Base-by-base conservation (phyloP, 1,140 invertebrate genomes). In the Helicoverpa zea region DNA sequence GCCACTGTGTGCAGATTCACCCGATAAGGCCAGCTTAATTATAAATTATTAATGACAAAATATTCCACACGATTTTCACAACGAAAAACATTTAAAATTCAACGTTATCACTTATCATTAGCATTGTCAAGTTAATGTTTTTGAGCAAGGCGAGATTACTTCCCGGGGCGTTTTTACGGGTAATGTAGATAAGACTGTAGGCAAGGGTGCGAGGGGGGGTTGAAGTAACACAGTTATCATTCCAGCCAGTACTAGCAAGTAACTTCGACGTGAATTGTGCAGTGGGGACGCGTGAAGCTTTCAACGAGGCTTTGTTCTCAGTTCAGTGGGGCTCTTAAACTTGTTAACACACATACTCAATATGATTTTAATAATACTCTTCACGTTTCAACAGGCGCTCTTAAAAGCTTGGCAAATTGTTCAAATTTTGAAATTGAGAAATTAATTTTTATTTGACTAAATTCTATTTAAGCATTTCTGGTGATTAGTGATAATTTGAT, bases 151-250 rank as follows among this genome's bases (percentile, higher is more conserved):
- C 35, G 54, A 74, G 72, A 74, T 58, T 74, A 56, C 72, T 43
- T 74, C 72, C 29, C 72, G 10, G 43, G 73, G 43, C 73, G 70
- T 75, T 61, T 75, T 75, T 75, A 75, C 73, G 72, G 72, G 72
- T 75, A 51, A 75, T 75, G 56, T 30, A 75, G 73, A 75, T 75
- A 75, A 75, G 73, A 75, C 73, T n/a, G 56, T 47, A 75, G 52
- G 52, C 14, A 29, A 5, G 30, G 14, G 13, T 7, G 12, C 29
- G 16, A 30, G 54, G n/a, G 30, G 18, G 30, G 30, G 30, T 2
- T 13, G 18, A 29, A 75, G 49, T 49, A 49, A 75, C 58, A 61
- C 73, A 75, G 73, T 75, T 75, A 49, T 75, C 73, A 75, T 75
- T 13, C 51, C 70, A 29, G 23, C 63, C 14, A 3, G 11, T 18